These are phyloP conservation scores for Cydia pomonella DNA, from an alignment of 1,140 invertebrate species.

Conservation along the genomic window DNA sequence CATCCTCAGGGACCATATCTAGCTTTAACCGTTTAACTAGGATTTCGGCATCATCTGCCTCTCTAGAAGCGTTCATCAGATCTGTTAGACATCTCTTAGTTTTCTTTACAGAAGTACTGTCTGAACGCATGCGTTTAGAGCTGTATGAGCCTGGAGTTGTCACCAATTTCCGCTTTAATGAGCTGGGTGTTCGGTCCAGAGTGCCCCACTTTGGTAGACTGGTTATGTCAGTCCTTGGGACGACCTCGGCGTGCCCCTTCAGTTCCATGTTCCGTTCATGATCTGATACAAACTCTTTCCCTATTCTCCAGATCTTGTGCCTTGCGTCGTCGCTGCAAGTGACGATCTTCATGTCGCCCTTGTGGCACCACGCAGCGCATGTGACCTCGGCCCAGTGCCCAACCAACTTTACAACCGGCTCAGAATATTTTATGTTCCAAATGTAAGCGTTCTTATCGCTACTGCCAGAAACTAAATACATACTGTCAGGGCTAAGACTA, in stretches of 20 bases:
- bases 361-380: slow-evolving; percentile 88
- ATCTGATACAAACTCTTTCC: slow-evolving; percentile 73
- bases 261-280: slow-evolving; percentile 59
- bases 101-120: slow-evolving; percentile 40
- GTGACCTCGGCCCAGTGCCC: slow-evolving; percentile 92
- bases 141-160: slow-evolving; percentile 50
- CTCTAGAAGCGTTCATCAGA: slow-evolving; percentile 54
- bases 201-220: slow-evolving; percentile 61
- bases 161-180: slow-evolving; percentile 64
- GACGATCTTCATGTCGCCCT: slow-evolving; percentile 82
- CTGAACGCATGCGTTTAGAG: slow-evolving; percentile 42
- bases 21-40: slow-evolving; percentile 49
- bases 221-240: slow-evolving; percentile 52
- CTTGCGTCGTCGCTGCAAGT: slow-evolving; percentile 91
- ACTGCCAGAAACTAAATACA: slow-evolving; percentile 91
- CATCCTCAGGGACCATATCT: slow-evolving; percentile 38
- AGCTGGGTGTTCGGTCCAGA: slow-evolving; percentile 77
- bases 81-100: slow-evolving; percentile 66
- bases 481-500: slow-evolving; percentile 88
- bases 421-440: slow-evolving; percentile 86
- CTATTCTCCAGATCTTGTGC: slow-evolving; percentile 88
- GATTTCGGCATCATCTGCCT: slow-evolving; percentile 47
- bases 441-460: slow-evolving; percentile 92
- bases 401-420: slow-evolving; percentile 84
- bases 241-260: slow-evolving; percentile 80